Percentiles rank a stretch among this genome's conserved stretches.
phyloP scores from a whole-genome alignment of 2,888 invertebrate species.

The Panopea generosa region DNA sequence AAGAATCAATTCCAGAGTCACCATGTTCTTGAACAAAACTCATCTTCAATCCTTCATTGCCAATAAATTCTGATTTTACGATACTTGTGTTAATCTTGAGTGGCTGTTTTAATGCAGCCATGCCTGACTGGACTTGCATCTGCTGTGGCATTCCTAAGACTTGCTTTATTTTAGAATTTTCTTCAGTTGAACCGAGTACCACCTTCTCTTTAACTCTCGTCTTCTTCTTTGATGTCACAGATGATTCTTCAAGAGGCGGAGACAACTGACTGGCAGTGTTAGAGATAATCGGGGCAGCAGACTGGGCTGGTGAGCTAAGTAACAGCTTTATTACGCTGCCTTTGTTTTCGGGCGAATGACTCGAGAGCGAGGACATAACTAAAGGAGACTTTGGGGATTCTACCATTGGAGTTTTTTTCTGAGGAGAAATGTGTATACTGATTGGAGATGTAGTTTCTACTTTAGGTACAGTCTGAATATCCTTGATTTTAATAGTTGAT shows the following conservation, averaged over 20 bases:
- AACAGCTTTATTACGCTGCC: conserved; percentile 80
- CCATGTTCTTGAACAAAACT: neutral
- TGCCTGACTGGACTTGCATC: neutral
- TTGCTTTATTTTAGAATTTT: conserved; percentile 31
- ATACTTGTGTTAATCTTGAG: conserved; percentile 5
- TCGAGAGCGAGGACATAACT: neutral
- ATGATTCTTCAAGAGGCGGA: conserved; percentile 27
- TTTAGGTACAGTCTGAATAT: conserved; percentile 38
- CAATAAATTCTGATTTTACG: neutral
- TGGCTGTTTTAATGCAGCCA: conserved; percentile 1
- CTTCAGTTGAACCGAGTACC: conserved; percentile 4
- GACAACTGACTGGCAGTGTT: conserved; percentile 64
- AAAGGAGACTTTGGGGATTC: conserved; percentile 29
- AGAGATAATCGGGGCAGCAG: conserved; percentile 66
- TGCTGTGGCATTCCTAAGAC: conserved; percentile 31
- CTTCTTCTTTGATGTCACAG: conserved; percentile 46
- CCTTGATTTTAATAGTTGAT: conserved; percentile 49
- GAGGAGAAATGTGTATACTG: conserved; percentile 13
- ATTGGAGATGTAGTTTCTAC: conserved; percentile 40
- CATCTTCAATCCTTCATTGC: neutral
- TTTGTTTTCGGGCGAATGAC: conserved; percentile 34
- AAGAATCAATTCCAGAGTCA: neutral
- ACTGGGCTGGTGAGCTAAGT: conserved; percentile 76
- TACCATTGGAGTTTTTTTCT: conserved; percentile 32
- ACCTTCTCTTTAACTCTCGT: conserved; percentile 36